A percentile compares a stretch with the other conserved stretches of the same genome.
Evolutionary conservation across 1,140 invertebrate genomes (phyloP).

Genomic region (Bilobella aurantiaca): DNA sequence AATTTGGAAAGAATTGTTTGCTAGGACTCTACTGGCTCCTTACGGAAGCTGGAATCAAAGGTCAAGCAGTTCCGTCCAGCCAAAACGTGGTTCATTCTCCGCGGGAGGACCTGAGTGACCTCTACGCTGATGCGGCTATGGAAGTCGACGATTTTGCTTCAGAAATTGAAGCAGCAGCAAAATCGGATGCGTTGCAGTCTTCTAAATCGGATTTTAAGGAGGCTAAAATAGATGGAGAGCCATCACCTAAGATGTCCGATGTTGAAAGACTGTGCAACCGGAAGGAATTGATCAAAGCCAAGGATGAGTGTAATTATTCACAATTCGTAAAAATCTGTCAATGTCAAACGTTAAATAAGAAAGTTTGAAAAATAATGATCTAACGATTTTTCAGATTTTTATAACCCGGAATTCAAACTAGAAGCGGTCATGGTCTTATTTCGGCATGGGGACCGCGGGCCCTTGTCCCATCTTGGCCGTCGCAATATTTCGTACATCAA

Average conservation of each 20-base stretch:
- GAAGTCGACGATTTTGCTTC: no score
- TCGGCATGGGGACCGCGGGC: constrained; percentile 77
- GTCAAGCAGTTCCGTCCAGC: not conserved
- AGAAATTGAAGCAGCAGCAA: no score
- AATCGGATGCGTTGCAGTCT: not conserved
- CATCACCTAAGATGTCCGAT: constrained; percentile 16
- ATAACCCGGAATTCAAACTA: constrained; percentile 40
- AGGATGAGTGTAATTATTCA: constrained; percentile 34
- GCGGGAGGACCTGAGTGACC: no score
- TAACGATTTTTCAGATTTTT: constrained; percentile 32
- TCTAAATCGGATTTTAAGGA: not conserved
- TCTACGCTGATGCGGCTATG: no score
- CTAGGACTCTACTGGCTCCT: not conserved
- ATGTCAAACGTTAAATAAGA: constrained; percentile 1
- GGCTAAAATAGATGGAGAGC: not conserved
- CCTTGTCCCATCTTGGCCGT: constrained; percentile 56
- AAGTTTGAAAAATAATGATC: not conserved
- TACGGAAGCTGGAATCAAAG: not conserved
- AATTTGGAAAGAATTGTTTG: not conserved
- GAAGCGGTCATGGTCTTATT: constrained; percentile 68
- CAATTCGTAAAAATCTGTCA: not conserved
- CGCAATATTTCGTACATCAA: constrained; percentile 61
- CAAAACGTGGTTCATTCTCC: no score
- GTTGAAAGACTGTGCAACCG: constrained; percentile 27
- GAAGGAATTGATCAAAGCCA: constrained; percentile 19